Conservation (phyloP, 2,113 vertebrate genomes). For the Erythrocebus patas region DNA sequence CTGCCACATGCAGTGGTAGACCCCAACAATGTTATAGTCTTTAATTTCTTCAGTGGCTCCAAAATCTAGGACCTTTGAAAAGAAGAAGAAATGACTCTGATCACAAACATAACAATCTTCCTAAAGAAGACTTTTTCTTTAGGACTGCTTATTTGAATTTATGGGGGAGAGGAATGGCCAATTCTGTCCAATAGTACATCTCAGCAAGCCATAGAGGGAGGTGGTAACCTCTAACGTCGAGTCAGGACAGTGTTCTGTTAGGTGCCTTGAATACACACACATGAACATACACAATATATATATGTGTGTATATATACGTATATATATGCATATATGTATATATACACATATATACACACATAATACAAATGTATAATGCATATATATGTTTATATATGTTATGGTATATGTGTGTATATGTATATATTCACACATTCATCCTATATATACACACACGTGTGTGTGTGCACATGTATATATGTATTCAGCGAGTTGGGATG, state of each 20-base stretch:
- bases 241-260: not conserved
- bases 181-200: not conserved
- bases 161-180: not conserved
- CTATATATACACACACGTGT: not conserved
- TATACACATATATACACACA: not conserved
- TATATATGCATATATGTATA: no score
- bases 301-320: not conserved
- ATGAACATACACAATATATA: not conserved
- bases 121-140: not conserved
- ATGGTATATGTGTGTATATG: not conserved
- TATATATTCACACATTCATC: not conserved
- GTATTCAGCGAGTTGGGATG: not conserved
- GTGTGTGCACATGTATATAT: not conserved
- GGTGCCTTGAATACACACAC: not conserved
- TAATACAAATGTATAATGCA: not conserved
- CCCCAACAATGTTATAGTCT: not conserved
- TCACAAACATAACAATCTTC: not conserved
- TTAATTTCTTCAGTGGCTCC: not conserved
- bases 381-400: not conserved
- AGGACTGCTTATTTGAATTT: not conserved
- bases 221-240: not conserved
- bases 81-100: not conserved
- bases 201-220: not conserved
- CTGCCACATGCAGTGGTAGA: not conserved
- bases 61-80: not conserved